Base-by-base conservation (phyloP, 1,140 invertebrate genomes). In the Dreissena rostriformis region DNA sequence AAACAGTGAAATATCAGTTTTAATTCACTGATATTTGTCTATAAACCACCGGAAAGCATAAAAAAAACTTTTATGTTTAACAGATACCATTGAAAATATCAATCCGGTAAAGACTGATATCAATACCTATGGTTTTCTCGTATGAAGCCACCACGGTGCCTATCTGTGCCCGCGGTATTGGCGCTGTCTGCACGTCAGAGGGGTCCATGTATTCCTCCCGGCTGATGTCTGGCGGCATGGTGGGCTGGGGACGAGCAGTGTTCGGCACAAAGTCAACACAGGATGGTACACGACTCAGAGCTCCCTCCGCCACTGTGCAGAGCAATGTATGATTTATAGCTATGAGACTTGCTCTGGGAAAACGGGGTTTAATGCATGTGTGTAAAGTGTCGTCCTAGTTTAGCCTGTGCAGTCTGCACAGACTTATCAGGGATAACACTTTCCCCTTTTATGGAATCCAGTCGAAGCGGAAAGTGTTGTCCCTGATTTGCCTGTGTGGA, bases 111-210 rank as follows among this genome's bases (percentile, higher is more conserved):
- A 57, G 49, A 12, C 51, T 29, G 28, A 72, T 26, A 72, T 17
- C 57, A 83, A 72, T 86, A 93, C 92, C 91, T 79, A 93, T 93
- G 53, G 92, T 92, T 85, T 93, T 93, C 77, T 92, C 90, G 86
- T 93, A 93, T 15, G 92, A 92, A 11, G 87, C 81, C 22, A 93
- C 86, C 55, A 93, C 91, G 63, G 88, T 89, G 11, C 84, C 86
- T 8, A 93, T 86, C 80, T 93, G 92, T 71, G 91, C 90, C 51
- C 87, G 82, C 7, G 91, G 91, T 67, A 93, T 84, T 52, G 90
- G 88, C 14, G 90, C 82, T 8, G 88, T 89, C 82, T 92, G 90
- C 4, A 92, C 88, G 63, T 93, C 92, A 28, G 90, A 88, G 51
- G 86, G 85, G 52, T 87, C 83, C 17, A 78, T 55, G 78, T 89